Percentiles rank a stretch among this genome's conserved stretches.
Conservation (phyloP, 2,113 vertebrate genomes). For the Alligator mississippiensis region DNA sequence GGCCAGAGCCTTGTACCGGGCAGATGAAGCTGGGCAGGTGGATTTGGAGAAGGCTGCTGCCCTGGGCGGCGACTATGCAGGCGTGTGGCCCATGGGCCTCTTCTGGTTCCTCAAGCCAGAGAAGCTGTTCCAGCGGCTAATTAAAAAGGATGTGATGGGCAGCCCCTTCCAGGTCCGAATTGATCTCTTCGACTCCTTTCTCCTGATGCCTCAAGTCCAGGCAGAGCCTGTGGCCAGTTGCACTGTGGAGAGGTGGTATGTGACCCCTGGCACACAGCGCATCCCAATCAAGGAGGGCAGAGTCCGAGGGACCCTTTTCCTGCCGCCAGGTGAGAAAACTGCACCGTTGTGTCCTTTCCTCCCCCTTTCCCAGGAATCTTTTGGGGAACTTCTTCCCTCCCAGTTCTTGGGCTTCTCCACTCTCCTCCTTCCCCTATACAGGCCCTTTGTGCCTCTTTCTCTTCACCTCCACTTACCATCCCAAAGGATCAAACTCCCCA, state of each 20-base stretch:
- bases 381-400: no score
- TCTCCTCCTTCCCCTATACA: neutral
- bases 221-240: conserved; percentile 62
- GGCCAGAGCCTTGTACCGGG: conserved; percentile 75
- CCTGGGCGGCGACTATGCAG: conserved; percentile 80
- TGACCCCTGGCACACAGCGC: conserved; percentile 78
- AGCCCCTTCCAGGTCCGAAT: conserved; percentile 72
- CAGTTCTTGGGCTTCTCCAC: no score
- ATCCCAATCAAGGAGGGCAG: conserved; percentile 76
- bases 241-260: conserved; percentile 79
- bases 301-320: conserved; percentile 83
- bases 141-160: conserved; percentile 77
- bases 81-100: conserved; percentile 86
- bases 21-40: conserved; percentile 75
- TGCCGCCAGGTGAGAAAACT: conserved; percentile 81
- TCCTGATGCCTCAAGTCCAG: fast-evolving
- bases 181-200: neutral
- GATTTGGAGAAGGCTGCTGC: conserved; percentile 68
- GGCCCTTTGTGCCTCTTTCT: neutral
- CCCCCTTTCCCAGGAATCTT: neutral
- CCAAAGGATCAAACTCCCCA: neutral
- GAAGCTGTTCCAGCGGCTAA: conserved; percentile 72
- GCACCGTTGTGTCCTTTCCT: neutral
- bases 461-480: neutral
- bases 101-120: conserved; percentile 82